phyloP scores from a whole-genome alignment of 2,797 vertebrate species.

The Fringilla coelebs region DNA sequence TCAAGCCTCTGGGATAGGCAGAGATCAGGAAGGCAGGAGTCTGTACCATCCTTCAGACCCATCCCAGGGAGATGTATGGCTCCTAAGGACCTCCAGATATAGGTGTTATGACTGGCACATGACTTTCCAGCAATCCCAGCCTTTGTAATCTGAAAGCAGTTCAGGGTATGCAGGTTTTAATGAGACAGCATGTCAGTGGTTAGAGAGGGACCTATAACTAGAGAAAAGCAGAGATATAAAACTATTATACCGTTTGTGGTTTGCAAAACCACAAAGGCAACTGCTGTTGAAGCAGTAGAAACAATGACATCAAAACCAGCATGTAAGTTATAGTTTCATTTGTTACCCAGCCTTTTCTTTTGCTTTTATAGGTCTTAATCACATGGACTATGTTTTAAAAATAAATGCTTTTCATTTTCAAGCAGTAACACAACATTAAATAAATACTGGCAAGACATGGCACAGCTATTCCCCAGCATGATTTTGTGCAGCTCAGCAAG shows the following conservation, averaged over 20 bases:
- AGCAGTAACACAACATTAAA: slow-evolving; percentile 38
- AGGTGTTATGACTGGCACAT: neutral
- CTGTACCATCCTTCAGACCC: neutral
- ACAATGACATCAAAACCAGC: neutral
- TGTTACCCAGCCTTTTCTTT: neutral
- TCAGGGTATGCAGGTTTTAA: neutral
- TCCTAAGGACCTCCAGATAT: neutral
- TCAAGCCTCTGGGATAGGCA: neutral
- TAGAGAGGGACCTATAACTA: neutral
- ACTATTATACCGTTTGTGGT: neutral
- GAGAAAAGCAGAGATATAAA: neutral
- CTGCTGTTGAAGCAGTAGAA: neutral
- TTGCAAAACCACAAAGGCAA: slow-evolving; percentile 13
- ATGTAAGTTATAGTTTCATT: slow-evolving; percentile 24
- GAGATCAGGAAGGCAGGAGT: neutral
- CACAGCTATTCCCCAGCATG: slow-evolving; percentile 23
- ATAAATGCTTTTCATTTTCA: slow-evolving; percentile 24
- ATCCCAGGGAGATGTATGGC: neutral
- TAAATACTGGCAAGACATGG: slow-evolving; percentile 28
- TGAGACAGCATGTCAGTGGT: neutral
- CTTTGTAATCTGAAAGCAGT: neutral
- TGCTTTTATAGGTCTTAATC: slow-evolving; percentile 27
- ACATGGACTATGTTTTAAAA: slow-evolving; percentile 27
- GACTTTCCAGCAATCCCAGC: neutral
- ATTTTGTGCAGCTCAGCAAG: slow-evolving; percentile 23